Evolutionary conservation across 2,113 vertebrate species (phyloP), one percentile per base, ranked within the genome.

Genomic region (Symphodus melops): DNA sequence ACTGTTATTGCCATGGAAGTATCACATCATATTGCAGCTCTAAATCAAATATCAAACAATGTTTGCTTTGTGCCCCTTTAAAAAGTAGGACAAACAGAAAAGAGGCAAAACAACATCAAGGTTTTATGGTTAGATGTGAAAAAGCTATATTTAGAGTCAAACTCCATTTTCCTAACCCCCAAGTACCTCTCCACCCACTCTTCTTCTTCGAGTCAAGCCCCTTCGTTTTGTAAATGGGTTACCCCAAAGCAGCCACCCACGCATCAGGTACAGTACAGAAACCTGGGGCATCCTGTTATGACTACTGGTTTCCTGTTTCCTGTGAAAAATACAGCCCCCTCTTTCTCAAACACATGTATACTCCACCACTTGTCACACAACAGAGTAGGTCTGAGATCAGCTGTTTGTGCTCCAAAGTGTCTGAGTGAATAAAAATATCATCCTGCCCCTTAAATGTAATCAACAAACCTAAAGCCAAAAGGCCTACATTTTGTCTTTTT

Each of bases 301-400:
- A 91, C 88, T 93, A 88, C 62, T 91, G 87, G 90, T 91, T 93
- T 93, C 92, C 92, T 92, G 92, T 91, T 93, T 93, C 92, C 91
- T 92, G 87, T 91, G 21, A 86, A 86, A 87, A 85, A 88, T 81
- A 84, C 75, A 82, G 33, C 80, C 56, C 83, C 71, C 52, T 23
- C 58, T 10, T 55, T 10, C 54, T 39, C 55, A 86, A 59, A 83
- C 65, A 80, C 72, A 71, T 13, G 14, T 13, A 48, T 48, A 21
- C 67, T 64, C 48, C 25, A 8, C 52, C 8, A 1, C 49, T 55
- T 17, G 10, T 81, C 66, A 77, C 37, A 75, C 63, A 62, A 73
- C 63, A 74, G 54, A 82, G 46, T 52, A 79, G 70, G 67, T 11
- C 56, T 72, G 33, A 52, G 71, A 83, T 82, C 75, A 82, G 74